Conservation (phyloP, 2,888 invertebrate species). For the Acheta domesticus region DNA sequence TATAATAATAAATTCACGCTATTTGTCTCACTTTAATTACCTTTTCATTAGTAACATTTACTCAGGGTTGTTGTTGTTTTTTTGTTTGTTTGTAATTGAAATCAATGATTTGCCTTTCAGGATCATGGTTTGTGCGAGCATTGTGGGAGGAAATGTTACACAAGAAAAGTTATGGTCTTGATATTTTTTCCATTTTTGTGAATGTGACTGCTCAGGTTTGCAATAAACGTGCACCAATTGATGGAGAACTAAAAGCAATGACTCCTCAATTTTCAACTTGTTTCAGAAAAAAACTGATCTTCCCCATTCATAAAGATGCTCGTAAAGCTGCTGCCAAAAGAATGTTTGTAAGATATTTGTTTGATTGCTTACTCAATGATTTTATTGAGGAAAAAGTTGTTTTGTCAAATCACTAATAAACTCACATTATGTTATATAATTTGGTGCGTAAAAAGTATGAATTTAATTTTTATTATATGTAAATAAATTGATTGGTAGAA, state of each 20-base stretch:
- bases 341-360: conserved; percentile 26
- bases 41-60: conserved; percentile 19
- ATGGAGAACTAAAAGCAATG: conserved; percentile 28
- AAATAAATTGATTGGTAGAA: no score
- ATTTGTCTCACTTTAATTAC: neutral
- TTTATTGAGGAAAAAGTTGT: neutral
- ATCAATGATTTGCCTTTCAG: neutral
- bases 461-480: no score
- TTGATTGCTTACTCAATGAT: conserved; percentile 12
- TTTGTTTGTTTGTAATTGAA: no score
- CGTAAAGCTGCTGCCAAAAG: conserved; percentile 25
- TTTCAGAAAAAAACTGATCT: conserved; percentile 20
- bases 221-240: neutral
- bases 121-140: conserved; percentile 34
- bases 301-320: conserved; percentile 25
- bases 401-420: no score
- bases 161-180: neutral
- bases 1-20: neutral
- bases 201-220: conserved; percentile 27
- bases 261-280: conserved; percentile 23
- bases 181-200: conserved; percentile 24
- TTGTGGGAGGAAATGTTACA: conserved; percentile 29
- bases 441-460: no score
- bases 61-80: no score
- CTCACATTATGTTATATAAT: no score